phyloP scores from a whole-genome alignment of 2,797 vertebrate genomes.

The Acanthurus leucopareius region DNA sequence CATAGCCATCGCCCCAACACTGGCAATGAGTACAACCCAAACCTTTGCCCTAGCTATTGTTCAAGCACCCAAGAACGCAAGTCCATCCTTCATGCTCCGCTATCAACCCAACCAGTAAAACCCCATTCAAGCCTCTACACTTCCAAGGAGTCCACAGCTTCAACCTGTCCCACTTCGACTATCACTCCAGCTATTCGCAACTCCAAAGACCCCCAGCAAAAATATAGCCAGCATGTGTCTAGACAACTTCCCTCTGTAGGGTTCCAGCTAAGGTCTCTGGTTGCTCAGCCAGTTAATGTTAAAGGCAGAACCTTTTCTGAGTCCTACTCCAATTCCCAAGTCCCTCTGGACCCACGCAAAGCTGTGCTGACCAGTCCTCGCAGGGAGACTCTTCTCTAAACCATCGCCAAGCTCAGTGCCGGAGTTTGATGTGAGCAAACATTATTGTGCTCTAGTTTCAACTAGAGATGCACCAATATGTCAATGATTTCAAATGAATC shows the following conservation, averaged over 20 bases:
- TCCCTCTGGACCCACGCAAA: conserved; percentile 61
- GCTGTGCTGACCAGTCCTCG: conserved; percentile 66
- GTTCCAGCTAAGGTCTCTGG: conserved; percentile 38
- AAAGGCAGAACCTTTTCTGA: conserved; percentile 61
- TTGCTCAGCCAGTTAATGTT: conserved; percentile 42
- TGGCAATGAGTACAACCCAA: conserved; percentile 19
- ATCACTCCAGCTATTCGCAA: conserved; percentile 15
- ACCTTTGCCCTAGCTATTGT: conserved; percentile 5
- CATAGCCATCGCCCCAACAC: conserved; percentile 4
- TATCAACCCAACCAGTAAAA: conserved; percentile 11
- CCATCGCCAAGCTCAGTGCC: conserved; percentile 57
- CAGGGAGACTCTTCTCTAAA: conserved; percentile 84
- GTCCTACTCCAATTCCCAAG: conserved; percentile 70
- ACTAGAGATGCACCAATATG: conserved; percentile 28
- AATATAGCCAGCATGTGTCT: conserved; percentile 24
- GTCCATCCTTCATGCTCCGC: conserved; percentile 38
- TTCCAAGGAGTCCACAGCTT: conserved; percentile 17
- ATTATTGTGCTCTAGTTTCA: conserved; percentile 26
- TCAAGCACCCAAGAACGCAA: conserved; percentile 7
- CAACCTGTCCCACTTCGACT: conserved; percentile 1
- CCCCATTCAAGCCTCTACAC: neutral
- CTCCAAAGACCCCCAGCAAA: conserved; percentile 29
- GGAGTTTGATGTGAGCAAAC: conserved; percentile 77
- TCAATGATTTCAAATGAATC: conserved; percentile 10
- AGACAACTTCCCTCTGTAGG: conserved; percentile 23